phyloP scores from a whole-genome alignment of 2,888 invertebrate species.

The Shargacucullia verbasci region DNA sequence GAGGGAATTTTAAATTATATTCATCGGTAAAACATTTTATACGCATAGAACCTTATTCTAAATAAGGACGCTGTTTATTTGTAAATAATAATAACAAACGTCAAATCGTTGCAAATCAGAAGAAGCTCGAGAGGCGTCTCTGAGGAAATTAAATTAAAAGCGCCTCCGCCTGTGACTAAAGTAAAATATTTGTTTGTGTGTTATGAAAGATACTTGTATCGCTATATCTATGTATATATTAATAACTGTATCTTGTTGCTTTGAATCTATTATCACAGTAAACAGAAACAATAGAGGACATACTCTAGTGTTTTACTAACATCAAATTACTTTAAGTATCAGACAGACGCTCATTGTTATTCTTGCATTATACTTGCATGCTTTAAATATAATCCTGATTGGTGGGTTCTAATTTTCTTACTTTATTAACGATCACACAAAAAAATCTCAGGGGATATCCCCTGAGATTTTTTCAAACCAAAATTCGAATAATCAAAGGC shows the following conservation, averaged over 20 bases:
- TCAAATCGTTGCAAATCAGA: slow-evolving; percentile 53
- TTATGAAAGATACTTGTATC: slow-evolving; percentile 25
- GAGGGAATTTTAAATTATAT: background rate
- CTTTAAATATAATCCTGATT: too few relatives aligned
- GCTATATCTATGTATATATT: slow-evolving; percentile 8
- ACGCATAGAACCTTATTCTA: slow-evolving; percentile 3
- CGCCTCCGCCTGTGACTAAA: slow-evolving; percentile 40
- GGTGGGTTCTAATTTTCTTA: too few relatives aligned
- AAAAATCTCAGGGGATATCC: too few relatives aligned
- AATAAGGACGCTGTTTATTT: slow-evolving; percentile 9
- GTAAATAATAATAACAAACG: slow-evolving; percentile 33
- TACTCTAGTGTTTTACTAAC: too few relatives aligned
- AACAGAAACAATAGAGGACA: too few relatives aligned
- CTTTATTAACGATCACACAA: too few relatives aligned
- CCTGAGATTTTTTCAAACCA: too few relatives aligned
- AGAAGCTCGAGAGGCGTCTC: slow-evolving; percentile 63
- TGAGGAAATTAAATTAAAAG: slow-evolving; percentile 80
- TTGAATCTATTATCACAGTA: background rate
- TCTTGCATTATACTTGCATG: too few relatives aligned
- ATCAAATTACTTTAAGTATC: too few relatives aligned
- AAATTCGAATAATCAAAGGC: too few relatives aligned
- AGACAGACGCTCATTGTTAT: too few relatives aligned
- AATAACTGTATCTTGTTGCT: background rate
- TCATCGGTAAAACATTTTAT: background rate
- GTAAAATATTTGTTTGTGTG: slow-evolving; percentile 41